Conservation (phyloP, 2,113 vertebrate species). For the Passerina amoena region DNA sequence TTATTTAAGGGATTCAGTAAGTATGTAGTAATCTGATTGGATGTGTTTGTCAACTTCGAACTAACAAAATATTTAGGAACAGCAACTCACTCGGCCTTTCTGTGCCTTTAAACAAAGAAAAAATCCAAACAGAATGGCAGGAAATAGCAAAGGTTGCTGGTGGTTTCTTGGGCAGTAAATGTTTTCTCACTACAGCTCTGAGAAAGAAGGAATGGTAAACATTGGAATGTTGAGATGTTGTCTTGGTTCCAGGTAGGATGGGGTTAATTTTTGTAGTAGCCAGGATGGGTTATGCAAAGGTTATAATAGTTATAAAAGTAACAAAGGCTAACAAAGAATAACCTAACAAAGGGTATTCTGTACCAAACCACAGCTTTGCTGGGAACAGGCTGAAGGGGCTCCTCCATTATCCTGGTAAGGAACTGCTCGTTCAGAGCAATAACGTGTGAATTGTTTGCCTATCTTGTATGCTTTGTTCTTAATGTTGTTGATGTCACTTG, state of each 20-base stretch:
- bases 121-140: background rate
- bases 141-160: background rate
- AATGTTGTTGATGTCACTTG: background rate
- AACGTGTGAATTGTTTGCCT: background rate
- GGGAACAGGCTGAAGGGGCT: background rate
- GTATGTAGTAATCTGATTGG: background rate
- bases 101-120: background rate
- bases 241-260: background rate
- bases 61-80: background rate
- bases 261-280: background rate
- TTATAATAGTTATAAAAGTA: background rate
- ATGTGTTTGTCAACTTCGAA: background rate
- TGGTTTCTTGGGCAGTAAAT: background rate
- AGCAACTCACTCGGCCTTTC: background rate
- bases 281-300: background rate
- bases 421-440: background rate
- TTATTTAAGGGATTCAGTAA: background rate
- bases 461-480: background rate
- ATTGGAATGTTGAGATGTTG: background rate
- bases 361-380: background rate
- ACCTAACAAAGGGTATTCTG: background rate
- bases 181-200: background rate
- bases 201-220: background rate
- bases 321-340: background rate
- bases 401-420: background rate